These are phyloP conservation scores for Dexiosoma caninum DNA, from an alignment of 2,888 invertebrate genomes.

Conservation along the genomic window DNA sequence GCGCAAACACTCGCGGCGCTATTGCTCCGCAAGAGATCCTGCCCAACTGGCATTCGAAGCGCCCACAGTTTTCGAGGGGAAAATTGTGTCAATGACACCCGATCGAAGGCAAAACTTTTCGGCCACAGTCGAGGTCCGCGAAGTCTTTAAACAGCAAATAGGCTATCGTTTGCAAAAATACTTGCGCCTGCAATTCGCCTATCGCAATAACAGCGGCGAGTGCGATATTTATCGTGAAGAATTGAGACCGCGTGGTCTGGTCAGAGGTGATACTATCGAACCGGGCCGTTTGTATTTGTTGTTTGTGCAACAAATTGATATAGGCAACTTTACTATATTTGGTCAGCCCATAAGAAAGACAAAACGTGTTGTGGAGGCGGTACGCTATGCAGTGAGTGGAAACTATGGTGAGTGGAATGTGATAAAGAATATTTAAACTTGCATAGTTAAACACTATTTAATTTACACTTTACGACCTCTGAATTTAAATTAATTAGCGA, in stretches of 20 bases:
- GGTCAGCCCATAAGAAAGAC: slow-evolving; percentile 77
- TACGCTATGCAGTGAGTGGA: slow-evolving; percentile 77
- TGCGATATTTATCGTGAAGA: slow-evolving; percentile 78
- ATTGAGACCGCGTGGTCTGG: slow-evolving; percentile 74
- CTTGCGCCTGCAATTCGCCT: slow-evolving; percentile 75
- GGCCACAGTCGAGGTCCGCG: slow-evolving; percentile 83
- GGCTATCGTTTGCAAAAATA: slow-evolving; percentile 74
- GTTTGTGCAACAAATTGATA: slow-evolving; percentile 77
- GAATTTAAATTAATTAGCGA: slow-evolving; percentile 15
- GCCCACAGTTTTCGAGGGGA: slow-evolving; percentile 83
- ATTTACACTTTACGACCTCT: not conserved
- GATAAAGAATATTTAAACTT: not conserved
- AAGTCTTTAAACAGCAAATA: slow-evolving; percentile 81
- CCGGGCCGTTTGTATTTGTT: slow-evolving; percentile 76
- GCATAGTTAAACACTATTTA: not conserved
- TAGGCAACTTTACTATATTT: slow-evolving; percentile 77
- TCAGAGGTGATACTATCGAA: slow-evolving; percentile 75
- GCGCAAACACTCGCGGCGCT: slow-evolving; percentile 73
- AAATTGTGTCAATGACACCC: slow-evolving; percentile 82
- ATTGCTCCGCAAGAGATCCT: slow-evolving; percentile 82
- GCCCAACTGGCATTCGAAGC: slow-evolving; percentile 83
- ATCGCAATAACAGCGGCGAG: slow-evolving; percentile 75
- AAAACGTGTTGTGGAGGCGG: slow-evolving; percentile 73
- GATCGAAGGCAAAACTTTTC: slow-evolving; percentile 81
- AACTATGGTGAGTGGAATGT: slow-evolving; percentile 77